phyloP scores from a whole-genome alignment of 1,140 invertebrate genomes.

The Magallana ariakensis region DNA sequence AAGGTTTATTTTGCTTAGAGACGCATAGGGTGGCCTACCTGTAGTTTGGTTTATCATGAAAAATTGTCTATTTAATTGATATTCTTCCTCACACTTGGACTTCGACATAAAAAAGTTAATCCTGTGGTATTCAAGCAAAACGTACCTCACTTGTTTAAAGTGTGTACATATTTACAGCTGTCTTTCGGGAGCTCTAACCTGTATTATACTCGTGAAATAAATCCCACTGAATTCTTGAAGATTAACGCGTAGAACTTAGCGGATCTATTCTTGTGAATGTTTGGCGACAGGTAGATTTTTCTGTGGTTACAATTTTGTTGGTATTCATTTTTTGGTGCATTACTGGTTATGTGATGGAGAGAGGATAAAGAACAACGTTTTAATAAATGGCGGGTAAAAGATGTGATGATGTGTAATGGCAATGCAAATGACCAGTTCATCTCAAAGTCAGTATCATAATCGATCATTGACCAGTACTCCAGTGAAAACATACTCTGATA shows the following conservation, averaged over 20 bases:
- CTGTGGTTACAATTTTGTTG: too few species aligned
- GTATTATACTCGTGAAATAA: neutral
- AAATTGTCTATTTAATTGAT: too few species aligned
- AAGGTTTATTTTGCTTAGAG: too few species aligned
- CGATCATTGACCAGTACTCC: neutral
- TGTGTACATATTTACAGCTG: conserved; percentile 8
- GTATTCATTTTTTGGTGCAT: too few species aligned
- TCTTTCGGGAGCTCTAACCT: neutral
- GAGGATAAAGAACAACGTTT: too few species aligned
- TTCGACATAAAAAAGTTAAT: neutral
- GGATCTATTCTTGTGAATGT: neutral
- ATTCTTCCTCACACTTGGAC: neutral
- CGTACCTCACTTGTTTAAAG: conserved; percentile 14
- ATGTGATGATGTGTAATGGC: neutral
- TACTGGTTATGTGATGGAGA: too few species aligned
- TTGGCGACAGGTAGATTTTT: too few species aligned
- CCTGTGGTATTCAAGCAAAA: neutral
- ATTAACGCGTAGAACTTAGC: neutral
- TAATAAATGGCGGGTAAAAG: too few species aligned
- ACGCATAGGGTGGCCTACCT: too few species aligned
- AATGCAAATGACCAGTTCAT: neutral
- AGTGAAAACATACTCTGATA: neutral
- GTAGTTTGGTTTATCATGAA: too few species aligned
- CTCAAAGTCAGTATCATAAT: neutral
- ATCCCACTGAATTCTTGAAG: neutral